Conservation (phyloP, 2,888 invertebrate genomes). For the Proisotoma minuta region DNA sequence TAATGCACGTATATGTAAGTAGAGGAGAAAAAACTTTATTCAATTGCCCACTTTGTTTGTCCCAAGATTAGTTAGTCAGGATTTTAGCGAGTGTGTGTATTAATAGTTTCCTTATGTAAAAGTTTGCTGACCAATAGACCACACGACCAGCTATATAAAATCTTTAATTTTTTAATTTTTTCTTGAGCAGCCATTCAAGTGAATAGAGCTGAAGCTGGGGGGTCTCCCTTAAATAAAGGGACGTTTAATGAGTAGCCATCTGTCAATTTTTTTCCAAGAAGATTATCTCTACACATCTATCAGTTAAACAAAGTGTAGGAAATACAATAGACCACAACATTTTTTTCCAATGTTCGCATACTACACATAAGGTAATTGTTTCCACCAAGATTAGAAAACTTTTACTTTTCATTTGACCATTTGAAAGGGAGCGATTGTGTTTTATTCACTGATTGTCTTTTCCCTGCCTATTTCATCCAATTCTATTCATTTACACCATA, state of each 20-base stretch:
- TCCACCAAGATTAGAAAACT: neutral
- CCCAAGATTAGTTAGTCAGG: neutral
- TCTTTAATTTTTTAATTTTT: neutral
- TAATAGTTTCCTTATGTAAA: neutral
- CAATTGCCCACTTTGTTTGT: neutral
- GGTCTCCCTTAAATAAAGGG: neutral
- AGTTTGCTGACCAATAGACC: neutral
- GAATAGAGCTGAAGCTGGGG: neutral
- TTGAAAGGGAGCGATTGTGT: neutral
- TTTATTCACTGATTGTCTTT: no score
- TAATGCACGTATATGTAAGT: neutral
- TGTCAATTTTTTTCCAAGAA: constrained; percentile 6
- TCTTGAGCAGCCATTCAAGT: neutral
- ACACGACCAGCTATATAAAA: neutral
- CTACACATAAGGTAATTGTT: no score
- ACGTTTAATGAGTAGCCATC: constrained; percentile 1
- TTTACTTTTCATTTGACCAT: neutral
- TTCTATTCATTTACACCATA: neutral
- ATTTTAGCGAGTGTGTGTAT: neutral
- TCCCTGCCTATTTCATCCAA: neutral
- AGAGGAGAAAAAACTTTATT: neutral
- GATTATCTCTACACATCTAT: no score
- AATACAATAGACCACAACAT: no score
- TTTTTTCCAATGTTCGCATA: no score
- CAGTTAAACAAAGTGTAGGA: no score